Percentiles rank a stretch among this genome's conserved stretches.
Conservation (phyloP, 2,797 vertebrate species). For the Pseudochromis fuscus region DNA sequence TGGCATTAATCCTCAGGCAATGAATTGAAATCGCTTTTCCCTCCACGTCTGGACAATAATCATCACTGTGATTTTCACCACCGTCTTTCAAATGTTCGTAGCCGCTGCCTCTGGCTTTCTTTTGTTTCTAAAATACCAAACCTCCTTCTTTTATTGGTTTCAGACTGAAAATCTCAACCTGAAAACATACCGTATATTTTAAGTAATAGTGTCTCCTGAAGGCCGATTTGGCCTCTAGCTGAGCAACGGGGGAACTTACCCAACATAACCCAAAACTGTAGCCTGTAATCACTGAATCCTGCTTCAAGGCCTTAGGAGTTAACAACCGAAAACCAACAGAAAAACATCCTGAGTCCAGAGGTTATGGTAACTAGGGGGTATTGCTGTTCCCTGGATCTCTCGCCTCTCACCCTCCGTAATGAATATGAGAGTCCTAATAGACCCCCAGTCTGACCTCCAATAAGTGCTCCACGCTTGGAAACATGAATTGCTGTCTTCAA, state of each 20-base stretch:
- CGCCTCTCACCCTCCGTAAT: slow-evolving; percentile 79
- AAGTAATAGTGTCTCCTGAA: slow-evolving; percentile 37
- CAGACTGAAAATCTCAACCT: slow-evolving; percentile 21
- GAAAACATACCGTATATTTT: slow-evolving; percentile 47
- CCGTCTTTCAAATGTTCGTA: slow-evolving; percentile 65
- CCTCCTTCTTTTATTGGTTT: slow-evolving; percentile 41
- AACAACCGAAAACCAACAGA: slow-evolving; percentile 78
- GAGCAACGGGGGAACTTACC: slow-evolving; percentile 32
- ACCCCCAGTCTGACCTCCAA: slow-evolving; percentile 78
- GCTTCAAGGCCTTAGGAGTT: slow-evolving; percentile 55
- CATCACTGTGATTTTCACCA: slow-evolving; percentile 69
- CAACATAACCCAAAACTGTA: slow-evolving; percentile 53
- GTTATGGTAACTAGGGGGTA: slow-evolving; percentile 75
- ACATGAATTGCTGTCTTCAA: slow-evolving; percentile 85
- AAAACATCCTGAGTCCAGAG: slow-evolving; percentile 80
- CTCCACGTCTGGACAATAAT: slow-evolving; percentile 69
- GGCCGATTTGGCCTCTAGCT: slow-evolving; percentile 25
- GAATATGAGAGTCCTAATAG: slow-evolving; percentile 84
- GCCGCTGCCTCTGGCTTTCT: slow-evolving; percentile 41
- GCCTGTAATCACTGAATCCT: slow-evolving; percentile 43
- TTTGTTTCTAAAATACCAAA: slow-evolving; percentile 49
- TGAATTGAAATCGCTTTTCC: slow-evolving; percentile 62
- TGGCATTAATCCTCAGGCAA: slow-evolving; percentile 78
- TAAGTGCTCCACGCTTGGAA: slow-evolving; percentile 82
- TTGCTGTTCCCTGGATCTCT: slow-evolving; percentile 73